Evolutionary conservation across 1,140 invertebrate species (phyloP).

Genomic region (Diprion similis): DNA sequence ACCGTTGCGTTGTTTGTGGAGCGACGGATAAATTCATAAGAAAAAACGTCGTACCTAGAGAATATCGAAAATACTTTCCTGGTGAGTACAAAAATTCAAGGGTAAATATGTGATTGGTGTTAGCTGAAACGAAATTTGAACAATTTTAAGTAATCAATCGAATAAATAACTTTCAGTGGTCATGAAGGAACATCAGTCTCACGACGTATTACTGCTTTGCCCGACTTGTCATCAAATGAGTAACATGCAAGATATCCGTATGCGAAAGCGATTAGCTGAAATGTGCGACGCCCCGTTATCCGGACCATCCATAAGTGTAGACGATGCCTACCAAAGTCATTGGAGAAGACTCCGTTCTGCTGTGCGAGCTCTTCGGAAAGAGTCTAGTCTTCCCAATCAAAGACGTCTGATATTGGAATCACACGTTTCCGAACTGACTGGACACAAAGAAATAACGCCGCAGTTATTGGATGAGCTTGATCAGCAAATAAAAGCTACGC

Average conservation of each 20-base stretch:
- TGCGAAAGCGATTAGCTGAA: slow-evolving; percentile 68
- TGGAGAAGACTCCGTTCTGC: slow-evolving; percentile 70
- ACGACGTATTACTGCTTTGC: slow-evolving; percentile 83
- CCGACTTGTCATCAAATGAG: slow-evolving; percentile 76
- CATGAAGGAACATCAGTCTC: slow-evolving; percentile 84
- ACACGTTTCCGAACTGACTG: slow-evolving; percentile 59
- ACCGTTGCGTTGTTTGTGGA: slow-evolving; percentile 88
- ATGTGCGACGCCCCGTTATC: slow-evolving; percentile 72
- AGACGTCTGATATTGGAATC: slow-evolving; percentile 62
- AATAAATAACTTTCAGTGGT: slow-evolving; percentile 58
- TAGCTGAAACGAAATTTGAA: neutral
- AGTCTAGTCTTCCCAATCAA: slow-evolving; percentile 61
- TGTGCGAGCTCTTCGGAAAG: slow-evolving; percentile 69
- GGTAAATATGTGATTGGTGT: neutral
- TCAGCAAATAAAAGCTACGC: slow-evolving; percentile 37
- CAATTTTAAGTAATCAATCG: slow-evolving; percentile 17
- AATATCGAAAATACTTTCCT: slow-evolving; percentile 86
- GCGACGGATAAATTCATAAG: slow-evolving; percentile 72
- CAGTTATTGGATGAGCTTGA: slow-evolving; percentile 59
- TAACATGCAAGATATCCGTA: slow-evolving; percentile 70
- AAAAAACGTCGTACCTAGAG: slow-evolving; percentile 84
- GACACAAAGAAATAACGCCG: slow-evolving; percentile 55
- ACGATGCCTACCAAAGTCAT: slow-evolving; percentile 40
- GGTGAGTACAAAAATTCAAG: slow-evolving; percentile 50
- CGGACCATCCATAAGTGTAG: slow-evolving; percentile 36